Percentiles rank a stretch among this genome's conserved stretches.
These are phyloP conservation scores for Corapipo altera DNA, from an alignment of 2,113 vertebrate genomes.

Conservation along the genomic window DNA sequence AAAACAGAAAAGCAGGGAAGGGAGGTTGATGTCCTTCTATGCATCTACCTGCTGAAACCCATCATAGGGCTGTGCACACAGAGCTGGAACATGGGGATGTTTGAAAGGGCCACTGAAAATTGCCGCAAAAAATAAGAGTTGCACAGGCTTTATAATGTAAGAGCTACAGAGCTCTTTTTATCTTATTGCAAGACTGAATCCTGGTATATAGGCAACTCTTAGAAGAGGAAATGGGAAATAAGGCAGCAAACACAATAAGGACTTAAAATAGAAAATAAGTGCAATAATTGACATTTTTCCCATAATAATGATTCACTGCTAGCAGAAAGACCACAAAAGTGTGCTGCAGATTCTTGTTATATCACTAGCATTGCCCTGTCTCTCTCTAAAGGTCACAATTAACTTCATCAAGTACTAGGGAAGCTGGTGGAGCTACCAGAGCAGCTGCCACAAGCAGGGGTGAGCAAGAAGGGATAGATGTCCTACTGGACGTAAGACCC, in stretches of 20 bases:
- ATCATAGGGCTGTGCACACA: rapidly evolving
- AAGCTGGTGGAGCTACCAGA: background rate
- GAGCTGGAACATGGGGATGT: rapidly evolving
- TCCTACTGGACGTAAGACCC: background rate
- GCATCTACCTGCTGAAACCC: background rate
- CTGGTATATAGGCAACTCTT: background rate
- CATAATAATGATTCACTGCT: background rate
- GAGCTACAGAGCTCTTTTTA: background rate
- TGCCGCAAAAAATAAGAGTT: background rate
- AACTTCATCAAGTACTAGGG: background rate
- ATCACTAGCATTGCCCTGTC: background rate
- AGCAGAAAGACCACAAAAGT: background rate
- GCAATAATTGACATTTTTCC: background rate
- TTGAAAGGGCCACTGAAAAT: background rate
- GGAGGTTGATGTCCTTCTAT: background rate
- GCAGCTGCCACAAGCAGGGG: background rate
- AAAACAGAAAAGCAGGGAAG: background rate
- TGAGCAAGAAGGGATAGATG: background rate
- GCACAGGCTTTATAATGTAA: rapidly evolving
- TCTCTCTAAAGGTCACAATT: background rate
- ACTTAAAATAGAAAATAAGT: background rate
- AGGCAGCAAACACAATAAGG: background rate
- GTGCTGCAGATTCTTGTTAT: background rate
- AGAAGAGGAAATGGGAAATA: background rate
- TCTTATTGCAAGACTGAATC: background rate